phyloP scores from a whole-genome alignment of 2,888 invertebrate genomes.

The Homarus gammarus region DNA sequence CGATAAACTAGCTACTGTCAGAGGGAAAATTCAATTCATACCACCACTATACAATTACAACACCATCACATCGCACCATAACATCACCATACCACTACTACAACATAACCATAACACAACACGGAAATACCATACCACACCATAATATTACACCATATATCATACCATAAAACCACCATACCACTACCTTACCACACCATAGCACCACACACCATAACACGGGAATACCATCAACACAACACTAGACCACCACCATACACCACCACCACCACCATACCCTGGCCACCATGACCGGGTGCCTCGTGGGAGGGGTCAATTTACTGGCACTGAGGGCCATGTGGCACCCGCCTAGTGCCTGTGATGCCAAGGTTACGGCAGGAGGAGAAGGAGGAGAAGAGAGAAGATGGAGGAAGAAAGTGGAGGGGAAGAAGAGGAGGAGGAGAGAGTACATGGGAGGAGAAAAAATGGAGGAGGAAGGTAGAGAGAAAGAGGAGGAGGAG shows the following conservation, averaged over 20 bases:
- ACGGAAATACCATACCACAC: no score
- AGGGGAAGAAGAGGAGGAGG: not conserved
- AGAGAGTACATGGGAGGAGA: not conserved
- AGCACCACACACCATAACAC: not conserved
- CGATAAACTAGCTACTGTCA: no score
- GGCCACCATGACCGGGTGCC: not conserved
- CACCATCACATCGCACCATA: no score
- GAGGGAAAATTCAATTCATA: no score
- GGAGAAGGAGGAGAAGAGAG: no score
- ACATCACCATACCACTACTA: no score
- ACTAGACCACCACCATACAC: not conserved
- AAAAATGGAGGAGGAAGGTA: not conserved
- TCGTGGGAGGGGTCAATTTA: slow-evolving; percentile 1
- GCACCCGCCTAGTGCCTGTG: not conserved
- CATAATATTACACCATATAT: no score
- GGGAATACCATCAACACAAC: not conserved
- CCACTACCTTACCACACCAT: no score
- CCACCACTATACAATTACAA: no score
- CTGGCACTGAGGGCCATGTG: not conserved
- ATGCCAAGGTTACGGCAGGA: not conserved
- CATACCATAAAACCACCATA: no score
- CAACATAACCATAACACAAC: no score
- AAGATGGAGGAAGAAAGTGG: not conserved
- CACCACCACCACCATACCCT: not conserved
- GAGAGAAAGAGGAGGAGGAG: not conserved